Base-by-base conservation (phyloP, 53 echinoderm and acorn worm genomes). In the Mesocentrotus franciscanus region DNA sequence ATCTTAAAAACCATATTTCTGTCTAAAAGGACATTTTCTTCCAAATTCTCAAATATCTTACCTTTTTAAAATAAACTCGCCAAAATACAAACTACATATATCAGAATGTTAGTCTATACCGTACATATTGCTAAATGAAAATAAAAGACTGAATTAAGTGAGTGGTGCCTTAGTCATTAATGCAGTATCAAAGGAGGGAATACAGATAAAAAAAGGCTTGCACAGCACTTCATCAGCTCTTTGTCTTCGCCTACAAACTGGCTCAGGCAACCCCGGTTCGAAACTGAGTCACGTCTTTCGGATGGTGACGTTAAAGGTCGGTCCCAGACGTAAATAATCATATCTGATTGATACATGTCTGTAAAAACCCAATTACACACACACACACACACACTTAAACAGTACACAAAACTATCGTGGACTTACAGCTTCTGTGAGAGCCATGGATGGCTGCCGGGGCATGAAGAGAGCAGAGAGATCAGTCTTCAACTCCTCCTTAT, bases 401-500 rank as follows among this genome's bases (percentile, higher is more conserved):
- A 49, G 49, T 5, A 49, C 49, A 49, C 6, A 49, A 49, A 49
- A 49, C 49, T 1, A 61, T 71, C n/a, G 36, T 57, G 59, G 66
- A 99, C 99, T 97, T 96, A 99, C 99, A 61, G 96, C 96, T 90
- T 99, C 99, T 27, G 78, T 60, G 66, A 95, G 94, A 83, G 97
- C 30, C 98, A 99, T 99, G 29, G 99, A 81, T 29, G 99, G 99
- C 90, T 99, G 99, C 81, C 99, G 96, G 29, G 98, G 98, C 96
- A 99, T 97, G 93, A 99, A 99, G 61, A 99, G 90, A 36, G 98
- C 97, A 10, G 98, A 98, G 18, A 99, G 95, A 91, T 99, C 99
- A 5, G 99, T 99, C 97, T 99, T 99, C 95, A 98, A 95, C 71
- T 98, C 96, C 16, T 95, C 96, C 81, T 96, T 96, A 0, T 75